These are phyloP conservation scores for Alethe castanea DNA, from an alignment of 2,113 vertebrate species.

Conservation along the genomic window DNA sequence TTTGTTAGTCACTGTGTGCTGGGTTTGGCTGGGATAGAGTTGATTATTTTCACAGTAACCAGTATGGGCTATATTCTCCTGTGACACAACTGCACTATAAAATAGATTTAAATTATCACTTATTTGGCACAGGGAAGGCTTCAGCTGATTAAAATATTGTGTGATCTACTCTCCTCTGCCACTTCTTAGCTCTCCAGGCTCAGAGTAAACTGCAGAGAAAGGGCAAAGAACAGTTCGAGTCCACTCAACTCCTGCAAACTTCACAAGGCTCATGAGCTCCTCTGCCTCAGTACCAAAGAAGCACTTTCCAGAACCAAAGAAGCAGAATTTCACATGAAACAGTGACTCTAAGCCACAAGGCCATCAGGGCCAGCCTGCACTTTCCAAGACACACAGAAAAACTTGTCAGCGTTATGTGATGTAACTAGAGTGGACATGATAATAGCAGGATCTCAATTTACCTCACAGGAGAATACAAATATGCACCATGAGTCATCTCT, in stretches of 20 bases:
- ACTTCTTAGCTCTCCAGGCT: background rate
- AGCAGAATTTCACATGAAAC: background rate
- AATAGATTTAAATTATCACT: background rate
- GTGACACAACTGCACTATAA: background rate
- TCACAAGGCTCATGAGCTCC: background rate
- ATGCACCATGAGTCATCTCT: background rate
- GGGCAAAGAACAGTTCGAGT: background rate
- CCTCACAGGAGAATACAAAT: background rate
- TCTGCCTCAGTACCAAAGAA: background rate
- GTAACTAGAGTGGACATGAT: background rate
- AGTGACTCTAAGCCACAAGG: background rate
- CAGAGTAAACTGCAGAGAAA: background rate
- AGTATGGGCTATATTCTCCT: background rate
- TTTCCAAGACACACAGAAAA: background rate
- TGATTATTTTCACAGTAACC: background rate
- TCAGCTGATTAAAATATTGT: background rate
- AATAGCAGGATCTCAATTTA: background rate
- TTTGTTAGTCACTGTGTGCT: background rate
- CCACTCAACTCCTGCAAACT: background rate
- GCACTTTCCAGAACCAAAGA: background rate
- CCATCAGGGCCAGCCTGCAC: background rate
- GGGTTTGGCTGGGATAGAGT: background rate
- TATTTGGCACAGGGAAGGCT: background rate
- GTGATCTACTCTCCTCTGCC: background rate
- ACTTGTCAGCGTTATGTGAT: background rate